These are phyloP conservation scores for Oscheius sp. DNA, from an alignment of 1,140 invertebrate species.

Conservation along the genomic window DNA sequence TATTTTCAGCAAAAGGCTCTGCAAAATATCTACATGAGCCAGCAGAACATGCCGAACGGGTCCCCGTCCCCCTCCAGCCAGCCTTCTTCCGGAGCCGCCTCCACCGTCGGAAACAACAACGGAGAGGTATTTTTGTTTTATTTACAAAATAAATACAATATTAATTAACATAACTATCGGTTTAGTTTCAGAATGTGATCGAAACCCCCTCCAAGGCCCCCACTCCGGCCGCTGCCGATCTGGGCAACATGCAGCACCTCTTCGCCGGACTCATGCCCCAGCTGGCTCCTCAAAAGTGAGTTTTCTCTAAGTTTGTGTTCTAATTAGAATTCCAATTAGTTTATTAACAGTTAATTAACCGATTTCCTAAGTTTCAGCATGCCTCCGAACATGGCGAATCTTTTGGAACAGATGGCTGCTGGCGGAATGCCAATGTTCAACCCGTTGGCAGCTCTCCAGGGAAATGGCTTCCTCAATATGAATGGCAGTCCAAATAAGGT, in stretches of 20 bases:
- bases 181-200: background rate
- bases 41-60: background rate
- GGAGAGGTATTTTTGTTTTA: constrained; percentile 4
- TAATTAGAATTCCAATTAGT: too few relatives aligned
- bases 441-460: constrained; percentile 1
- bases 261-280: background rate
- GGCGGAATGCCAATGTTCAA: background rate
- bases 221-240: background rate
- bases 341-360: too few relatives aligned
- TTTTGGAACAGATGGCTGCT: constrained; percentile 2
- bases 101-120: background rate
- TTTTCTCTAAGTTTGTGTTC: too few relatives aligned
- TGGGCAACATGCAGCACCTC: background rate
- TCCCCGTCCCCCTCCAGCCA: background rate
- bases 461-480: background rate
- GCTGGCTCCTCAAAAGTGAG: background rate
- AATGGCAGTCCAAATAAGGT: background rate
- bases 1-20: background rate
- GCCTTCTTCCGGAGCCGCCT: background rate
- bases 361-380: constrained; percentile 7
- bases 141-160: background rate
- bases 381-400: background rate
- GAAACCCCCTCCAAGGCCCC: background rate
- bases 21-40: background rate
- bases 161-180: too few relatives aligned